phyloP scores from a whole-genome alignment of 2,113 vertebrate genomes.

The Rhea americana region DNA sequence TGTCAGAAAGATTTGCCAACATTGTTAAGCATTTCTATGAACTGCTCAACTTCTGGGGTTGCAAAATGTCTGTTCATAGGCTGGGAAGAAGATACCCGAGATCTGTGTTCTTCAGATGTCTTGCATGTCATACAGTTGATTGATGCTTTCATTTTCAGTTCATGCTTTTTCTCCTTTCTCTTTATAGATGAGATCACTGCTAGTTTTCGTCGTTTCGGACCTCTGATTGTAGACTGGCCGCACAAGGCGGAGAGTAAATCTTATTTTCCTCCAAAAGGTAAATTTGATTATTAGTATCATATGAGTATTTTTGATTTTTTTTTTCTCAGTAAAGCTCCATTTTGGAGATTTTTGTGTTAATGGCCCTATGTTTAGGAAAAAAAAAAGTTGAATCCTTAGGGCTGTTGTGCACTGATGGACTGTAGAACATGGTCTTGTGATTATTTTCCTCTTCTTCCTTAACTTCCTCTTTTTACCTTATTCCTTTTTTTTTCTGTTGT shows the following conservation, averaged over 20 bases:
- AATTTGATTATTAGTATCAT: not conserved
- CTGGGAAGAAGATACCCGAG: not conserved
- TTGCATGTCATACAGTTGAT: not conserved
- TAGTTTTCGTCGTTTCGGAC: conserved; percentile 97
- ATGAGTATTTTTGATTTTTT: not conserved
- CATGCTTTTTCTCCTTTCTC: not conserved
- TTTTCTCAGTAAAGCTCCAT: not conserved
- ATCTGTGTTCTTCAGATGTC: not conserved
- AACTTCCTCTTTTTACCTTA: not conserved
- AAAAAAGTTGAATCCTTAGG: not conserved
- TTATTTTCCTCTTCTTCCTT: not conserved
- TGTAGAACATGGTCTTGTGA: not conserved
- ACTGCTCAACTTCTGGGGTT: not conserved
- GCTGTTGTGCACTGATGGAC: not conserved
- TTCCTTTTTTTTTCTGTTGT: not conserved
- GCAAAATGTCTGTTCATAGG: not conserved
- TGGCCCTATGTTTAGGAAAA: not conserved
- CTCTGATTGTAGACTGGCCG: conserved; percentile 98
- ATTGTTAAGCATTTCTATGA: not conserved
- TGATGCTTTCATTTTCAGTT: not conserved
- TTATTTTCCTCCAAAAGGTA: conserved; percentile 99
- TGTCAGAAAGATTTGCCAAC: not conserved
- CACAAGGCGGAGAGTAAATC: conserved; percentile 99
- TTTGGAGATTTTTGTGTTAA: not conserved
- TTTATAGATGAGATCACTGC: conserved; percentile 95